Percentiles rank a stretch among this genome's conserved stretches.
Conservation (phyloP, 2,888 invertebrate genomes). For the Cantharis nigra region DNA sequence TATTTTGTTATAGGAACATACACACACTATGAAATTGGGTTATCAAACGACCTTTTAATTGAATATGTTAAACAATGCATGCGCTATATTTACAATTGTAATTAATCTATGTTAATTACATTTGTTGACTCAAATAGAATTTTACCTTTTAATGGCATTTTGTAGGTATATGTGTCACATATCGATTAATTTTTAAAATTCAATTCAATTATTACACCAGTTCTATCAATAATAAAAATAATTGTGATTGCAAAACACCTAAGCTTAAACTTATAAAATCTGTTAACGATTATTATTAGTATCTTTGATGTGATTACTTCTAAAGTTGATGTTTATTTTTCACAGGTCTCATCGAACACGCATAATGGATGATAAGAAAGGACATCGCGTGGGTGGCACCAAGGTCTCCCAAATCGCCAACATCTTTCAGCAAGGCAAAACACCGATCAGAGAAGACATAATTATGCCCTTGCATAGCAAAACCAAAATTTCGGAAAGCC, state of each 20-base stretch:
- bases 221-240: neutral
- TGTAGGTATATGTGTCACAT: neutral
- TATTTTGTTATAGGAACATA: neutral
- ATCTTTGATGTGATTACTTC: neutral
- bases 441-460: constrained; percentile 28
- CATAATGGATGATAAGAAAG: constrained; percentile 53
- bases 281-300: neutral
- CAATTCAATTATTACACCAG: neutral
- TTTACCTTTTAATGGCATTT: neutral
- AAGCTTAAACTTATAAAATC: neutral
- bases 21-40: neutral
- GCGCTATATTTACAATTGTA: neutral
- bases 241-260: neutral
- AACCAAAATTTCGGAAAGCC: constrained; percentile 39
- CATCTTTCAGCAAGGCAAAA: constrained; percentile 68
- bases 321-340: neutral
- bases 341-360: neutral
- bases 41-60: neutral
- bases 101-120: neutral
- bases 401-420: constrained; percentile 92
- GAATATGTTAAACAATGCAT: neutral
- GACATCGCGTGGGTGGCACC: constrained; percentile 60
- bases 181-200: neutral
- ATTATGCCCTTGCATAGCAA: constrained; percentile 26
- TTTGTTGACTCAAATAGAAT: neutral